Evolutionary conservation across 2,113 vertebrate species (phyloP).

Genomic region (Rhea americana): DNA sequence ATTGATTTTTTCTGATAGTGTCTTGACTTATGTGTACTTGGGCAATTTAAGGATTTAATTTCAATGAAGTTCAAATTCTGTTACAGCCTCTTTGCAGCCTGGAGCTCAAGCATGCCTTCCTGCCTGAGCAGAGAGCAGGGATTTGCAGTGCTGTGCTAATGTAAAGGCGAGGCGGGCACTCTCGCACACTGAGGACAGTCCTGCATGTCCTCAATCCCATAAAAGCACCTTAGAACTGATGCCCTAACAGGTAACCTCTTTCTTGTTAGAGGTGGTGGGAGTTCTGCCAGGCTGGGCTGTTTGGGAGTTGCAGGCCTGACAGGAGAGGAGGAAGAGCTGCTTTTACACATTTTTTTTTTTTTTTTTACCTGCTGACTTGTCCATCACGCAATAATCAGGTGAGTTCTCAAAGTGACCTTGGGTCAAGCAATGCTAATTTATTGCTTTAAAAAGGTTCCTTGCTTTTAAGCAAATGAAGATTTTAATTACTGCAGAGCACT

Average conservation of each 20-base stretch:
- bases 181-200: neutral
- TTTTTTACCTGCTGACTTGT: constrained; percentile 95
- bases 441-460: constrained; percentile 63
- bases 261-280: neutral
- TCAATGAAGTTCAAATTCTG: neutral
- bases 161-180: too few species aligned
- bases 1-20: neutral
- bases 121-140: too few species aligned
- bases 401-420: constrained; percentile 88
- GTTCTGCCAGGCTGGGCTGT: neutral
- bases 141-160: too few species aligned
- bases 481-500: constrained; percentile 63
- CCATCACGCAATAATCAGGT: constrained; percentile 95
- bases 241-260: too few species aligned
- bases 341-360: neutral
- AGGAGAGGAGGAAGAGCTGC: neutral
- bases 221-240: neutral
- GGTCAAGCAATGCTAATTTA: constrained; percentile 66
- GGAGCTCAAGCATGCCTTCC: too few species aligned
- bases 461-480: constrained; percentile 74
- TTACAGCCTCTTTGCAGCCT: neutral
- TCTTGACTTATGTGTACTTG: neutral
- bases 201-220: neutral
- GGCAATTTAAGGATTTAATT: neutral
- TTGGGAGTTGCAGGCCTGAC: neutral